Percentiles rank a stretch among this genome's conserved stretches.
phyloP scores from a whole-genome alignment of 2,113 vertebrate genomes.

The Tetraodon nigroviridis region DNA sequence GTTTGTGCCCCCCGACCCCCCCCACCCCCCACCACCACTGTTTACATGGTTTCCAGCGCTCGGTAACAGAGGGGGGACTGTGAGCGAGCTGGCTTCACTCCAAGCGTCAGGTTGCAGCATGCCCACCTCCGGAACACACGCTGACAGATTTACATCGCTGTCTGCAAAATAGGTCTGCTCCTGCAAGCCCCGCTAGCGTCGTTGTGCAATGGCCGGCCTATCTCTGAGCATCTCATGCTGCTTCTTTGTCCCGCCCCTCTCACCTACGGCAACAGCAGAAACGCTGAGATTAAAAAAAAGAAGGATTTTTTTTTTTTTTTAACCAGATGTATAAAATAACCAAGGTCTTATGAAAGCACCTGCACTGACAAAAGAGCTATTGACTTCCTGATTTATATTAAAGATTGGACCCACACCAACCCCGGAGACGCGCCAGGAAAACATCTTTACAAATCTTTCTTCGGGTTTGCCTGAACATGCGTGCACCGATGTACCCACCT shows the following conservation, averaged over 20 bases:
- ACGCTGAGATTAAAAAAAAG: conserved; percentile 34
- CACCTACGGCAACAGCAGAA: conserved; percentile 44
- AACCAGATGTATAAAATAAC: conserved; percentile 41
- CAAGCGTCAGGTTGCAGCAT: conserved; percentile 62
- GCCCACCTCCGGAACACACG: conserved; percentile 42
- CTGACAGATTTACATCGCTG: conserved; percentile 66
- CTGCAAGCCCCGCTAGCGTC: conserved; percentile 50
- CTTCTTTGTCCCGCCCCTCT: conserved; percentile 25
- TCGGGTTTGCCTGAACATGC: conserved; percentile 30
- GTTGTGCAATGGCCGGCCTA: conserved; percentile 48
- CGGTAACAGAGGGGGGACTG: conserved; percentile 46
- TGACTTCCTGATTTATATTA: conserved; percentile 46
- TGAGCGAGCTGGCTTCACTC: conserved; percentile 24
- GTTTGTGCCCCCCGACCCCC: conserved; percentile 2
- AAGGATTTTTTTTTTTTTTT: no score
- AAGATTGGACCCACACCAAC: conserved; percentile 31
- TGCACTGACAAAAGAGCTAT: conserved; percentile 52
- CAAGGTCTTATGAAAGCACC: conserved; percentile 40
- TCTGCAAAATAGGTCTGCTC: conserved; percentile 50
- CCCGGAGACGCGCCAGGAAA: conserved; percentile 29
- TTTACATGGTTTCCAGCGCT: conserved; percentile 32
- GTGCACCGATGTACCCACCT: conserved; percentile 24
- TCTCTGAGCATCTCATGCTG: conserved; percentile 51
- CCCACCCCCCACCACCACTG: conserved; percentile 1
- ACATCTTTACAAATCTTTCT: conserved; percentile 24